phyloP scores from a whole-genome alignment of 2,888 invertebrate genomes.

The Tetranychus piercei region DNA sequence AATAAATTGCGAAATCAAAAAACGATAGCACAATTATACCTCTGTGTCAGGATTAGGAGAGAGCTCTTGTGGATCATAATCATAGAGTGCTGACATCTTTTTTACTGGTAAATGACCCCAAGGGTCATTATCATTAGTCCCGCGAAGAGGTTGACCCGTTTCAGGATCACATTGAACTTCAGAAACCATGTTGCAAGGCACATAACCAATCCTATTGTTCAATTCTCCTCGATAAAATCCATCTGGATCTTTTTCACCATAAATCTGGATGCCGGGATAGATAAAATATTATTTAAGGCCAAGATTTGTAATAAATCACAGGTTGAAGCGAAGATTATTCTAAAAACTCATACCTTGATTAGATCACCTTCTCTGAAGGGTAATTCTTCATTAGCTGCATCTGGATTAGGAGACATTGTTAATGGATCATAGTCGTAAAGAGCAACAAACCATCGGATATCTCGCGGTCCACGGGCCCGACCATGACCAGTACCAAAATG shows the following conservation, averaged over 20 bases:
- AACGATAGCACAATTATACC: slow-evolving; percentile 39
- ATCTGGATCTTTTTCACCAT: slow-evolving; percentile 90
- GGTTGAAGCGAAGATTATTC: no score
- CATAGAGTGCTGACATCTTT: slow-evolving; percentile 90
- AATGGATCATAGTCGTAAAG: slow-evolving; percentile 93
- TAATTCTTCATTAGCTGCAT: slow-evolving; percentile 88
- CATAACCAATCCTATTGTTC: slow-evolving; percentile 68
- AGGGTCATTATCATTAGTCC: slow-evolving; percentile 39
- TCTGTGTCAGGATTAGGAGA: slow-evolving; percentile 98
- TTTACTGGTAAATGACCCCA: slow-evolving; percentile 53
- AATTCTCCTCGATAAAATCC: slow-evolving; percentile 98
- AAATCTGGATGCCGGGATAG: slow-evolving; percentile 42
- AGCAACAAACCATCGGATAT: slow-evolving; percentile 51
- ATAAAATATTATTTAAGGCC: not conserved
- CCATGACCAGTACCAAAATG: slow-evolving; percentile 16
- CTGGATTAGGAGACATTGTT: slow-evolving; percentile 97
- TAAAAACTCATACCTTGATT: slow-evolving; percentile 51
- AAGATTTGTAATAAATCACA: no score
- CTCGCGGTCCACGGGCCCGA: slow-evolving; percentile 14
- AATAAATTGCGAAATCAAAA: not conserved
- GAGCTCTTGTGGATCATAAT: slow-evolving; percentile 90
- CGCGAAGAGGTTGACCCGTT: slow-evolving; percentile 26
- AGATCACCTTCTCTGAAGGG: slow-evolving; percentile 92
- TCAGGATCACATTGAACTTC: slow-evolving; percentile 48
- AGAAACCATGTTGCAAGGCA: slow-evolving; percentile 96